A percentile compares a stretch with the other conserved stretches of the same genome.
These are phyloP conservation scores for Callionymus lyra DNA, from an alignment of 2,113 vertebrate species.

Conservation along the genomic window DNA sequence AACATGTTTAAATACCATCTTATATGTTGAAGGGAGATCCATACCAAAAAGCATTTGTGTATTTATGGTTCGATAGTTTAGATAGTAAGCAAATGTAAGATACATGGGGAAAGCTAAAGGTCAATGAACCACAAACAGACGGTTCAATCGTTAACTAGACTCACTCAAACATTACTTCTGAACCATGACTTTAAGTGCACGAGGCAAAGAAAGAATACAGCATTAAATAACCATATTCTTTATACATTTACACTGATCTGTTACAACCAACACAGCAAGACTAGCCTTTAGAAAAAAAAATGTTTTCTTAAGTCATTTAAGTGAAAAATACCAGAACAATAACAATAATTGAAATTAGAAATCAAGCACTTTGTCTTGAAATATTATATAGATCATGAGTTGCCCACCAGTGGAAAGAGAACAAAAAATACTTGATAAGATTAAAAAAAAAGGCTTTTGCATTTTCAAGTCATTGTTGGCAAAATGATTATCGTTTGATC, in stretches of 20 bases:
- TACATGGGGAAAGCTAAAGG: constrained; percentile 12
- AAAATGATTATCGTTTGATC: no score
- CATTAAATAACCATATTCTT: no score
- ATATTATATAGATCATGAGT: no score
- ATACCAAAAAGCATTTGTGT: constrained; percentile 1
- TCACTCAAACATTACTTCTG: constrained; percentile 1
- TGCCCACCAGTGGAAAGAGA: no score
- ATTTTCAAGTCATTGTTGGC: no score
- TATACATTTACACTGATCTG: background rate
- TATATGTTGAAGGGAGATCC: background rate
- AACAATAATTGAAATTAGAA: no score
- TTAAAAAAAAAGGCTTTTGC: background rate
- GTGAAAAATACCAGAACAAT: background rate
- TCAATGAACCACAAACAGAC: constrained; percentile 10
- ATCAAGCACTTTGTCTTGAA: no score
- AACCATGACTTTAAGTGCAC: background rate
- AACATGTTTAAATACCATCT: background rate
- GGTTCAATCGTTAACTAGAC: constrained; percentile 47
- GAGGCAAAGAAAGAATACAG: no score
- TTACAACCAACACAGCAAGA: background rate
- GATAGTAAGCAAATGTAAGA: background rate
- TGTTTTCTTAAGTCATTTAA: background rate
- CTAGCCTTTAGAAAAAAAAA: background rate
- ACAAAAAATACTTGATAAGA: background rate
- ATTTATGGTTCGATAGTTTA: constrained; percentile 8